Base-by-base conservation (phyloP, 2,888 invertebrate genomes). In the Aquatica leii region DNA sequence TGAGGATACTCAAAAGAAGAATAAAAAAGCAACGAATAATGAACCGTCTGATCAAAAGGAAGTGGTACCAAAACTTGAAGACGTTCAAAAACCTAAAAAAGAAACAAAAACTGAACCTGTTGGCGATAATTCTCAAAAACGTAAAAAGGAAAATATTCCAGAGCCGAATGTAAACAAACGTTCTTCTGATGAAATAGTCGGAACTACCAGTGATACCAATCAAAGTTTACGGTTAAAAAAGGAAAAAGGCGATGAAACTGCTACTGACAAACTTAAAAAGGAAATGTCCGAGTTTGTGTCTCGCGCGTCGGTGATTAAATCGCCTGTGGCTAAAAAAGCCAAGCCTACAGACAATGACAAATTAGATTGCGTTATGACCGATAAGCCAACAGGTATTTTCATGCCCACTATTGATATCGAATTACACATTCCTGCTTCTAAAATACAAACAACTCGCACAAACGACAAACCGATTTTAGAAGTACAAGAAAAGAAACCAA, bases 351-450 rank as follows among this genome's bases (percentile, higher is more conserved):
- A 86, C 57, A 72, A 79, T 0, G 86, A 85, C 70, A 85, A 84
- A 74, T 72, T 71, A 59, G 74, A 75, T 55, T 66, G 52, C 24
- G 72, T 74, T 34, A 73, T 72, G 3, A 71, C 74, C n/a, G 69
- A 73, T 15, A 73, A 73, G 69, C 89, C 89, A 0, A 90, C 90
- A 0, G 90, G 90, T 5, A 87, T 90, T 72, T 90, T 90, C 77
- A 88, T 90, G 75, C 87, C 90, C 0, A 88, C 90, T 1, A 81
- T 88, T 24, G 89, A 89, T 78, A 80, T 89, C 62, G 89, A 89
- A 81, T 85, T 88, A 68, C 87, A 88, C 18, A 60, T 66, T 41
- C 65, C 65, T 14, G 52, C 61, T 12, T 61, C 58, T 6, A 61
- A 51, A 15, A 61, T 65, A 14, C 60, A 61, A 61, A 65, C 60